Percentiles rank a stretch among this genome's conserved stretches.
Conservation (phyloP, 2,797 vertebrate genomes). For the Sciurus vulgaris region DNA sequence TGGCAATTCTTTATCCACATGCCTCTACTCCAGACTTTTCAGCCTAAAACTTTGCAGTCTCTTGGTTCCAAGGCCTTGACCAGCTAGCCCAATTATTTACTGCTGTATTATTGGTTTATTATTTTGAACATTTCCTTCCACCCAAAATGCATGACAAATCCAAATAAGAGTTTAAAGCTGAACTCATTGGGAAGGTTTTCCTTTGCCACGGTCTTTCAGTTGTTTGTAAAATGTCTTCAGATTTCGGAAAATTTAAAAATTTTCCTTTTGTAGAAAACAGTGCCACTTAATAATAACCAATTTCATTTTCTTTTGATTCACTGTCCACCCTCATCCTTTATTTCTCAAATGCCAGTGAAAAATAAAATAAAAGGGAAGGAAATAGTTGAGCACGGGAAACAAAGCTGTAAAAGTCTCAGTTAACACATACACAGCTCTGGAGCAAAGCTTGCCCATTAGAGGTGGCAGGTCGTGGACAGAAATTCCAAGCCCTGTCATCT, state of each 20-base stretch:
- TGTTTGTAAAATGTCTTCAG: neutral
- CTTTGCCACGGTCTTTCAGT: neutral
- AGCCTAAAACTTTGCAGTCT: neutral
- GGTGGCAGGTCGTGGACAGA: neutral
- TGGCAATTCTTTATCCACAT: neutral
- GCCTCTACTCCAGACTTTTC: neutral
- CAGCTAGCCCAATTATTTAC: neutral
- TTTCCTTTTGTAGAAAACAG: neutral
- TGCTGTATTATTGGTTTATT: neutral
- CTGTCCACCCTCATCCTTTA: too few species aligned
- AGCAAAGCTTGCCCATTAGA: neutral
- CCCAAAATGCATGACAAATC: neutral
- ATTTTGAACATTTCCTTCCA: neutral
- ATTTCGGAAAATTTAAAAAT: too few species aligned
- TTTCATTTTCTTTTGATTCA: neutral
- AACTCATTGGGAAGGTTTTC: neutral
- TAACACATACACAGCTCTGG: neutral
- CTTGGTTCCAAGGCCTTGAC: neutral
- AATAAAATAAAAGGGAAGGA: neutral
- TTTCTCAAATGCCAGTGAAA: neutral
- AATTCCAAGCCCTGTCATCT: neutral
- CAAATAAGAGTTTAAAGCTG: neutral
- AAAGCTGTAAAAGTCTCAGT: neutral
- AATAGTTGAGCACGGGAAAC: neutral
- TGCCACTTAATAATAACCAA: neutral